Conservation (phyloP, 2,797 vertebrate species). For the Molossus molossus region DNA sequence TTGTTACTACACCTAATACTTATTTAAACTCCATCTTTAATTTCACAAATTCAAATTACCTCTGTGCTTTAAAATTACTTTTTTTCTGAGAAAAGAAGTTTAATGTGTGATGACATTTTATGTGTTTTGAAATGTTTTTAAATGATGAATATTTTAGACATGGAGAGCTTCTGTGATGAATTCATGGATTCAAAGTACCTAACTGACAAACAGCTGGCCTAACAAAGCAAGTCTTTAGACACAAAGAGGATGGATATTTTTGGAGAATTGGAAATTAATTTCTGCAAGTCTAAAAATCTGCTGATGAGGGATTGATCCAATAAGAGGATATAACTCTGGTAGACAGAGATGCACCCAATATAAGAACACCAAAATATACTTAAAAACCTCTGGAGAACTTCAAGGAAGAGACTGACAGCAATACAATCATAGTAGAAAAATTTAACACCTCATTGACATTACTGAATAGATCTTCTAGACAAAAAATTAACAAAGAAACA, state of each 20-base stretch:
- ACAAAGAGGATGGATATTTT: neutral
- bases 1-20: neutral
- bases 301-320: neutral
- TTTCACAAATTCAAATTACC: conserved; percentile 29
- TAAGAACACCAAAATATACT: too few species aligned
- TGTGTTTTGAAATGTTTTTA: neutral
- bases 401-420: too few species aligned
- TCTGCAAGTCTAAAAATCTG: neutral
- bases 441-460: too few species aligned
- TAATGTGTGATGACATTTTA: neutral
- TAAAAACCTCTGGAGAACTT: too few species aligned
- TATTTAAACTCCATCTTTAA: conserved; percentile 56
- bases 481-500: too few species aligned
- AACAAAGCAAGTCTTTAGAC: neutral
- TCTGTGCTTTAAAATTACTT: conserved; percentile 38
- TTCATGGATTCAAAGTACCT: neutral
- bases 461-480: too few species aligned
- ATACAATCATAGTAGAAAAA: too few species aligned
- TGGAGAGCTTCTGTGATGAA: neutral
- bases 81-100: conserved; percentile 54
- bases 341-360: too few species aligned
- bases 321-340: too few species aligned
- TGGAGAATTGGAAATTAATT: neutral
- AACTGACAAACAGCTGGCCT: neutral
- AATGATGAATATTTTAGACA: neutral